A percentile compares a stretch with the other conserved stretches of the same genome.
Evolutionary conservation across 2,888 invertebrate genomes (phyloP).

Genomic region (Noctua janthina): DNA sequence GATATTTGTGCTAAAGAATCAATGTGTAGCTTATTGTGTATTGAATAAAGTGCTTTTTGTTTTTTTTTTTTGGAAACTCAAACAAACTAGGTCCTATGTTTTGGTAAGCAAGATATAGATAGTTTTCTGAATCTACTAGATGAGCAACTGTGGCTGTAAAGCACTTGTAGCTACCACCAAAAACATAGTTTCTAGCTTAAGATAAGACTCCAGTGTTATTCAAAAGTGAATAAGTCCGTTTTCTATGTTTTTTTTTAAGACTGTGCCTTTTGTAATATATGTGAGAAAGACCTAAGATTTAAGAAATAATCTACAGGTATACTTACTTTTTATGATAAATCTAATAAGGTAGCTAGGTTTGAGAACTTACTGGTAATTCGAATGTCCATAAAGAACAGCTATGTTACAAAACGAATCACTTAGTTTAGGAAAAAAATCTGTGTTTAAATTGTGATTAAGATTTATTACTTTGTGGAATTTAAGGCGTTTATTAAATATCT

Average conservation of each 20-base stretch:
- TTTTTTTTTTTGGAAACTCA: neutral
- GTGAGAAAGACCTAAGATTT: conserved; percentile 26
- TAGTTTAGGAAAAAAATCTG: neutral
- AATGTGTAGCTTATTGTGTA: conserved; percentile 14
- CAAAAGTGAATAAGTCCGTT: conserved; percentile 5
- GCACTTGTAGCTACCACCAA: neutral
- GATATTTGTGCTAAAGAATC: conserved; percentile 84
- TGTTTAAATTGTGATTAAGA: conserved; percentile 10
- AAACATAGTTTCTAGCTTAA: neutral
- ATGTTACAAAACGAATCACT: neutral
- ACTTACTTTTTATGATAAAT: conserved; percentile 22
- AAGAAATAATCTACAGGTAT: conserved; percentile 16
- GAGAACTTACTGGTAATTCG: conserved; percentile 24
- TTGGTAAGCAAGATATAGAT: neutral
- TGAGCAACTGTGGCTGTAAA: neutral
- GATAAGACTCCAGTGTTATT: conserved; percentile 6
- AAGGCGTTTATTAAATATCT: conserved; percentile 24
- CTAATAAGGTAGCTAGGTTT: conserved; percentile 23
- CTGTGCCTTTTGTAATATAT: conserved; percentile 16
- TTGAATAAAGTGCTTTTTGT: conserved; percentile 4
- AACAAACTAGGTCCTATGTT: neutral
- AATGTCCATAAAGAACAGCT: conserved; percentile 4
- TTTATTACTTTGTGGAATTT: conserved; percentile 24
- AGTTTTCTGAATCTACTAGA: neutral
- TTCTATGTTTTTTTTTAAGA: neutral